Base-by-base conservation (phyloP, 2,113 vertebrate genomes). In the Vanacampus margaritifer region DNA sequence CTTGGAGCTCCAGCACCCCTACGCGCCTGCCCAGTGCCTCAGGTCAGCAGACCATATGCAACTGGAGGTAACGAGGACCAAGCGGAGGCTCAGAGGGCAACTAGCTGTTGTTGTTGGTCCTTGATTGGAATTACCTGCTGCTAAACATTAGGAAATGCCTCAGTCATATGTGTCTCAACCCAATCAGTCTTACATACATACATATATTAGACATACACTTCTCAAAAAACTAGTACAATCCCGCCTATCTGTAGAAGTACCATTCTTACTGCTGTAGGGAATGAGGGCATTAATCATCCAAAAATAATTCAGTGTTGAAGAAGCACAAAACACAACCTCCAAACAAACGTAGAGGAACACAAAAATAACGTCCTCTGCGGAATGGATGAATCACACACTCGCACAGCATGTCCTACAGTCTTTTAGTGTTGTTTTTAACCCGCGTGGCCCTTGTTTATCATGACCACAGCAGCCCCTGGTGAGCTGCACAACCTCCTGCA, bases 331-430 rank as follows among this genome's bases (percentile, higher is more conserved):
- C 46, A 64, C 17, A 50, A 56, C 48, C 60, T 69, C 37, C 65
- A 75, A 39, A 77, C 64, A 76, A 69, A 9, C 56, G 63, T 60
- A 74, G 53, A 67, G 45, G 43, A 69, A 64, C 67, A 77, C 63
- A 57, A 71, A 71, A 56, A 69, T 72, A 81, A 77, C 73, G 67
- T 79, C 62, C 74, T 72, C 65, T 36, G 23, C 71, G 64, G 73
- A 83, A 56, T 63, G 32, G 60, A 84, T 86, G 84, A 89, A 62
- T 88, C 82, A 89, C 67, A 41, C 65, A 61, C 64, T 67, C 28
- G 61, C 39, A 65, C 61, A 39, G 66, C 75, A 59, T 61, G 39
- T 69, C 58, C 43, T 71, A n/a, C 53, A 61, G 13, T 21, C 48
- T 54, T 46, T 13, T 12, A 58, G 32, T 21, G 36, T 65, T 54